Conservation (phyloP, 2,113 vertebrate genomes). For the Dicaeum eximium region DNA sequence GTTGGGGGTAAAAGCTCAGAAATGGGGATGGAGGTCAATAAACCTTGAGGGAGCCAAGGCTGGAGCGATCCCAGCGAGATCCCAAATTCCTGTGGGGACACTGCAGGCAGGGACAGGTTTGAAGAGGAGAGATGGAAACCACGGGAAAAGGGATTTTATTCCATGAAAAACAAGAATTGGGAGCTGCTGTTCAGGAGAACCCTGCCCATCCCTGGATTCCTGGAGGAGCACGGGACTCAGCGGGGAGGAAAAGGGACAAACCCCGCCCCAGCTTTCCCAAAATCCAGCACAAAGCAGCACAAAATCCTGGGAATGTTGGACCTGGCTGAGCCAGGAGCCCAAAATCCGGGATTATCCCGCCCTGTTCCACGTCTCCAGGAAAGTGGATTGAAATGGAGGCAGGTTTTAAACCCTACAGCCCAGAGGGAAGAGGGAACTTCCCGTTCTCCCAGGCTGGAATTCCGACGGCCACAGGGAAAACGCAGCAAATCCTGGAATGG, state of each 20-base stretch:
- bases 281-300: fast-evolving
- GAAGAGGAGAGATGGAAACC: neutral
- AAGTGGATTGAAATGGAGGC: fast-evolving
- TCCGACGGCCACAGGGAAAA: fast-evolving
- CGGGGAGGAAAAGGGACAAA: neutral
- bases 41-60: neutral
- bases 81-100: fast-evolving
- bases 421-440: neutral
- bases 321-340: neutral
- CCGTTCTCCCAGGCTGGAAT: neutral
- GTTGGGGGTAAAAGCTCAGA: neutral
- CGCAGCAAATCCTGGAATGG: neutral
- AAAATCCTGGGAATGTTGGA: neutral
- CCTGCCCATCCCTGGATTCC: neutral
- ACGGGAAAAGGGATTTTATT: neutral
- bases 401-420: fast-evolving
- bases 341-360: fast-evolving
- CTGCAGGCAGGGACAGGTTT: no score
- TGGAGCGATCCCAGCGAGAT: fast-evolving
- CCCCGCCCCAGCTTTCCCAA: fast-evolving
- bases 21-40: neutral
- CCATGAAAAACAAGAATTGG: fast-evolving
- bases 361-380: fast-evolving
- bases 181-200: fast-evolving
- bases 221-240: fast-evolving